Evolutionary conservation across 2,888 invertebrate species (phyloP).

Genomic region (Conops quadrifasciatus): DNA sequence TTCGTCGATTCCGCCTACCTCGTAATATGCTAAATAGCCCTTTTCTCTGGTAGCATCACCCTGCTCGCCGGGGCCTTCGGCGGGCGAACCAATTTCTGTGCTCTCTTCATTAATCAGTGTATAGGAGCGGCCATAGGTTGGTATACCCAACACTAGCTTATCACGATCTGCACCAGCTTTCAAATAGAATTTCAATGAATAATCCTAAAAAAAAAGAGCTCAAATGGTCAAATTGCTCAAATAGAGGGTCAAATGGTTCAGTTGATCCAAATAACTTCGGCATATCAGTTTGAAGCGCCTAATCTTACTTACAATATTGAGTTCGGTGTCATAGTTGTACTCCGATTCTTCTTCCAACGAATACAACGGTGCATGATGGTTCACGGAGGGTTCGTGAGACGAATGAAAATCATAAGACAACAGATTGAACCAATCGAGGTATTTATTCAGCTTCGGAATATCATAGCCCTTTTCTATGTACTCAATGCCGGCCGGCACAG

Average conservation of each 20-base stretch:
- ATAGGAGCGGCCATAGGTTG: slow-evolving; percentile 90
- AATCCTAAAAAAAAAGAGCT: slow-evolving; percentile 72
- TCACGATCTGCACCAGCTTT: slow-evolving; percentile 80
- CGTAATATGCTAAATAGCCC: slow-evolving; percentile 92
- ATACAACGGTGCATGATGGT: slow-evolving; percentile 89
- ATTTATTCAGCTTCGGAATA: slow-evolving; percentile 84
- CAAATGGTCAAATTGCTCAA: neutral
- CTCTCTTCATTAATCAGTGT: slow-evolving; percentile 87
- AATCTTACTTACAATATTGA: slow-evolving; percentile 92
- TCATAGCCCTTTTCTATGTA: slow-evolving; percentile 95
- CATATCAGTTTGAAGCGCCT: too few relatives aligned
- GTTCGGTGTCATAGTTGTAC: slow-evolving; percentile 86
- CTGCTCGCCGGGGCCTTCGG: slow-evolving; percentile 90
- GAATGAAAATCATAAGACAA: slow-evolving; percentile 93
- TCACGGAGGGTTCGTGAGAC: slow-evolving; percentile 88
- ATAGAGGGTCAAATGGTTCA: neutral
- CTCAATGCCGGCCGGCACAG: slow-evolving; percentile 92
- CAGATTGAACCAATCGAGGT: slow-evolving; percentile 92
- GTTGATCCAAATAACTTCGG: too few relatives aligned
- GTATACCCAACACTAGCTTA: slow-evolving; percentile 86
- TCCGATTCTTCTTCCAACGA: slow-evolving; percentile 81
- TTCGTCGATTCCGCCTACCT: slow-evolving; percentile 68
- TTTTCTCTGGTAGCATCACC: slow-evolving; percentile 92
- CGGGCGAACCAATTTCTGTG: slow-evolving; percentile 84
- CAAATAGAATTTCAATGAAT: slow-evolving; percentile 83